Percentiles rank a stretch among this genome's conserved stretches.
phyloP scores from a whole-genome alignment of 2,888 invertebrate species.

The Psylliodes chrysocephalus region DNA sequence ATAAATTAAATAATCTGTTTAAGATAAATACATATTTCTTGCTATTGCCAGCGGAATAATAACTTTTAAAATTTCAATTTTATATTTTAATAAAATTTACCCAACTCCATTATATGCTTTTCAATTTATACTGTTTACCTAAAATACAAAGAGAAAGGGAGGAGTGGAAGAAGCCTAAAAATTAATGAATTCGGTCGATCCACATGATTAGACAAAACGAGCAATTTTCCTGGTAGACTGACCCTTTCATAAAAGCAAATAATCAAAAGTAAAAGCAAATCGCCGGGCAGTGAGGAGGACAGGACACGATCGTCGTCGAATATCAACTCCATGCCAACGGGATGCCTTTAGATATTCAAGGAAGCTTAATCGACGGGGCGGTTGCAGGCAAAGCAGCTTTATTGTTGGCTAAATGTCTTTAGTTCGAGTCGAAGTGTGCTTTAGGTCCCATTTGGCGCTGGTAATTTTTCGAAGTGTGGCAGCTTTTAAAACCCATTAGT shows the following conservation, averaged over 20 bases:
- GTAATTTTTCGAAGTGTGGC: constrained; percentile 41
- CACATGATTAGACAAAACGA: constrained; percentile 19
- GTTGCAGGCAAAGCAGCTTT: constrained; percentile 29
- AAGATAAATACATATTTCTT: no score
- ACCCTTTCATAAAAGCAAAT: constrained; percentile 23
- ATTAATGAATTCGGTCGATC: constrained; percentile 17
- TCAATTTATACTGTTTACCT: no score
- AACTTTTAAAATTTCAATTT: no score
- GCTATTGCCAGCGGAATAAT: no score
- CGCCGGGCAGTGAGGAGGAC: background rate
- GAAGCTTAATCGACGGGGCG: constrained; percentile 18
- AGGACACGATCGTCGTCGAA: background rate
- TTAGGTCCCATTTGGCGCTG: constrained; percentile 33
- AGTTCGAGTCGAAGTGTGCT: constrained; percentile 38
- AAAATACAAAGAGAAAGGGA: no score
- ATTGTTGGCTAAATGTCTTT: constrained; percentile 38
- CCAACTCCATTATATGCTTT: no score
- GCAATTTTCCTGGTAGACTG: constrained; percentile 21
- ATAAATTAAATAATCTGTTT: no score
- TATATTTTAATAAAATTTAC: no score
- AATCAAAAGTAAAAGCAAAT: constrained; percentile 22
- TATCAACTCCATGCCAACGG: constrained; percentile 1
- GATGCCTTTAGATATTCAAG: constrained; percentile 16
- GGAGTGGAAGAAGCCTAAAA: constrained; percentile 5
- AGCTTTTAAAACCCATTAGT: constrained; percentile 40